phyloP scores from a whole-genome alignment of 2,888 invertebrate species.

The Agrotis clavis region DNA sequence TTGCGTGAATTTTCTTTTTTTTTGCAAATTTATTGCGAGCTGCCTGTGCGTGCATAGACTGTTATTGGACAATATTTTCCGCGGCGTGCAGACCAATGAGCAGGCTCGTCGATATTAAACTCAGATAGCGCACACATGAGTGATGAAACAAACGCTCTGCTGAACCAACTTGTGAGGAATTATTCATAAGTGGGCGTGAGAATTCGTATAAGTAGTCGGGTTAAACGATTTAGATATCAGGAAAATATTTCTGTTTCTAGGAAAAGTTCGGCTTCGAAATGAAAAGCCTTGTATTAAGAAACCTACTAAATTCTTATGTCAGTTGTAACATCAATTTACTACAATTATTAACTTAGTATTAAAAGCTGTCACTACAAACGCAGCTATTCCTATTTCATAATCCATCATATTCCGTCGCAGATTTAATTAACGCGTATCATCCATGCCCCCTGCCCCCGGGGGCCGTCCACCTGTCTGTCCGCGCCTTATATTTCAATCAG shows the following conservation, averaged over 20 bases:
- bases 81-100: constrained; percentile 58
- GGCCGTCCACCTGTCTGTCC: constrained; percentile 45
- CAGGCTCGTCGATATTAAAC: constrained; percentile 60
- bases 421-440: constrained; percentile 62
- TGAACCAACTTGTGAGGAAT: constrained; percentile 46
- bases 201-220: constrained; percentile 8
- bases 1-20: constrained; percentile 43
- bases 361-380: constrained; percentile 40
- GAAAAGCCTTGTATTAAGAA: not conserved
- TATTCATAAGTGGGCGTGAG: constrained; percentile 53
- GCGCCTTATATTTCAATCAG: constrained; percentile 60
- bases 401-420: constrained; percentile 54
- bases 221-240: constrained; percentile 24
- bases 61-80: constrained; percentile 66
- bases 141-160: constrained; percentile 53
- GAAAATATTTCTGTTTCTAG: not conserved
- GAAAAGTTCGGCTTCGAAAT: constrained; percentile 1
- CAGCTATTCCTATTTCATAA: constrained; percentile 37
- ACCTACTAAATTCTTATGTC: not conserved
- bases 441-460: not conserved
- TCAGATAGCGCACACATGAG: constrained; percentile 54
- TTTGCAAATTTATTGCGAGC: constrained; percentile 59
- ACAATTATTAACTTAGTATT: constrained; percentile 34
- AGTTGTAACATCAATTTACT: constrained; percentile 7
- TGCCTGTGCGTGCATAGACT: constrained; percentile 58